Percentiles rank a stretch among this genome's conserved stretches.
phyloP scores from a whole-genome alignment of 2,888 invertebrate genomes.

The Drosophila meridiana region DNA sequence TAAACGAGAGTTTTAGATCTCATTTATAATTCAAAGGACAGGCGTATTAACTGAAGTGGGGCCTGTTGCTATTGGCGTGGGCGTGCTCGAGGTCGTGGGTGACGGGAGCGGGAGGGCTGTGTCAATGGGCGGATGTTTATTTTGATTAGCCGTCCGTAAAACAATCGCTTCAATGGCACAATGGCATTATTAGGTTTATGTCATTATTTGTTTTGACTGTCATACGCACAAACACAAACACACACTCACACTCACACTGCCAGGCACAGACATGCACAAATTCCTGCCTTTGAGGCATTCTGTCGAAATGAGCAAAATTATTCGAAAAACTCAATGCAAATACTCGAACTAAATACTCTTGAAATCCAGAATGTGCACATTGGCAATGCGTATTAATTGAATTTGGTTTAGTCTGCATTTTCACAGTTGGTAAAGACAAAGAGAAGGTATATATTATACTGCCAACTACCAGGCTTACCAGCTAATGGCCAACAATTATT shows the following conservation, averaged over 20 bases:
- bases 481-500: conserved; percentile 12
- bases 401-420: conserved; percentile 41
- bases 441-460: conserved; percentile 17
- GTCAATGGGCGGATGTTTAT: conserved; percentile 49
- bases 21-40: conserved; percentile 71
- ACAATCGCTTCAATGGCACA: conserved; percentile 73
- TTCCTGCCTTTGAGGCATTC: conserved; percentile 41
- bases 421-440: conserved; percentile 18
- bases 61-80: not conserved
- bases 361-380: conserved; percentile 44
- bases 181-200: conserved; percentile 68
- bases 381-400: conserved; percentile 43
- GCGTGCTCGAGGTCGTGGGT: not conserved
- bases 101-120: conserved; percentile 2
- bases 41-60: conserved; percentile 7
- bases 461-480: conserved; percentile 12
- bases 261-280: conserved; percentile 1
- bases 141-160: conserved; percentile 77
- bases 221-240: conserved; percentile 28
- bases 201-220: conserved; percentile 71
- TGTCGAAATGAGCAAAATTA: conserved; percentile 63
- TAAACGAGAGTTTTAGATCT: conserved; percentile 77
- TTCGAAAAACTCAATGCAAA: conserved; percentile 44
- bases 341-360: conserved; percentile 27
- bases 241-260: conserved; percentile 21